Evolutionary conservation across 2,797 vertebrate species (phyloP).

Genomic region (Malurus leucopterus): DNA sequence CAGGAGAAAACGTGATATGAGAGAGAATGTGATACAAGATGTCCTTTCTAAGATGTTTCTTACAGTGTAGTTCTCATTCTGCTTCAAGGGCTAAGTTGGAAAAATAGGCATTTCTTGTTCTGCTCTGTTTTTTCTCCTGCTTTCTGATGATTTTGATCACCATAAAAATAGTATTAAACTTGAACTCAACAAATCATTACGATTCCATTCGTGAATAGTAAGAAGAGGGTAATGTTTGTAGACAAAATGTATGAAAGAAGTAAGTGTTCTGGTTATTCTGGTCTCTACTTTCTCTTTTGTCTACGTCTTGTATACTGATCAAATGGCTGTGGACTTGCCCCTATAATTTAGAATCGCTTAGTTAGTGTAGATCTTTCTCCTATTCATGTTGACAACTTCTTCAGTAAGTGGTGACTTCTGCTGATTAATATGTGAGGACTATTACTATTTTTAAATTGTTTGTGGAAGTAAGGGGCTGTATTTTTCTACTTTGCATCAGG

Average conservation of each 20-base stretch:
- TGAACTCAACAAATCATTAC: not conserved
- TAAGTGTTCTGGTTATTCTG: not conserved
- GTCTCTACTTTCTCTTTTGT: not conserved
- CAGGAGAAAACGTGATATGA: not conserved
- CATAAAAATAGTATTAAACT: not conserved
- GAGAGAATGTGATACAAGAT: rapidly evolving
- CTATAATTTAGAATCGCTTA: not conserved
- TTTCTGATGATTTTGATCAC: not conserved
- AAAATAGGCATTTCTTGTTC: not conserved
- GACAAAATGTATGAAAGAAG: not conserved
- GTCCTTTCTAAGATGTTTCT: not conserved
- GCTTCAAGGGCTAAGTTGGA: not conserved
- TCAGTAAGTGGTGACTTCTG: not conserved
- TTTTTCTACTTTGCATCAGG: not conserved
- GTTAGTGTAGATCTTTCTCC: not conserved
- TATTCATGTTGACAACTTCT: not conserved
- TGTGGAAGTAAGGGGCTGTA: not conserved
- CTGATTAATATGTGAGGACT: not conserved
- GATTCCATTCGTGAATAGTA: not conserved
- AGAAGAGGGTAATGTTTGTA: not conserved
- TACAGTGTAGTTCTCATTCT: not conserved
- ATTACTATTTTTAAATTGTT: not conserved
- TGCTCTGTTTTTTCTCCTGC: not conserved
- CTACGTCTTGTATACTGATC: not conserved
- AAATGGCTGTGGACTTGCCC: not conserved